Base-by-base conservation (phyloP, 2,888 invertebrate genomes). In the Brachyopa scutellaris region DNA sequence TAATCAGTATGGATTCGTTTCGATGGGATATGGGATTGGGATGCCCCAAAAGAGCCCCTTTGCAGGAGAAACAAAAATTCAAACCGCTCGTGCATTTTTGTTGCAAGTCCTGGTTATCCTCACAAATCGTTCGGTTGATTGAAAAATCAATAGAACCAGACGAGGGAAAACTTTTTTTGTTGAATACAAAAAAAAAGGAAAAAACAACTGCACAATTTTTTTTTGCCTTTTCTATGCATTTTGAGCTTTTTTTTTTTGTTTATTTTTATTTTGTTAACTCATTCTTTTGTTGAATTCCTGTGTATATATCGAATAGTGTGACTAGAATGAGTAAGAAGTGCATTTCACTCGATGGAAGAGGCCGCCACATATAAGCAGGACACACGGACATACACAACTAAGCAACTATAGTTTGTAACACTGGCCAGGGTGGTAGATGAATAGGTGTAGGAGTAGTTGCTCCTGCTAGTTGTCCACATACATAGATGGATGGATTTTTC, bases 61-160 rank as follows among this genome's bases (percentile, higher is more conserved):
- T n/a, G n/a, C n/a, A n/a, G n/a, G n/a, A n/a, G n/a, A n/a, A n/a
- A n/a, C n/a, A 51, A 62, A 77, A 70, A 33, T 19, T 51, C 47
- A 29, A 61, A 42, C 51, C 59, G 69, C 67, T 59, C n/a, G n/a
- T n/a, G 15, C 13, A 40, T 26, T 55, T 51, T 78, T 79, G 72
- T 82, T 82, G 79, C 76, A 85, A n/a, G 84, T 86, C 85, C 86
- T 86, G 85, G 66, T 31, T 59, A 42, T 57, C 31, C n/a, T 23
- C 31, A 45, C 64, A 77, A 61, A 61, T 53, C 17, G 49, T 45
- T n/a, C 21, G 55, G 69, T 80, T 86, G 86, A 86, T 86, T 86
- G 88, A 89, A 90, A 90, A 90, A 90, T 91, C 91, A 90, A 90
- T 91, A 91, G 89, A 88, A 89, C 89, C 90, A 90, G 90, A 90